Conservation (phyloP, 2,113 vertebrate genomes). For the Egretta garzetta region DNA sequence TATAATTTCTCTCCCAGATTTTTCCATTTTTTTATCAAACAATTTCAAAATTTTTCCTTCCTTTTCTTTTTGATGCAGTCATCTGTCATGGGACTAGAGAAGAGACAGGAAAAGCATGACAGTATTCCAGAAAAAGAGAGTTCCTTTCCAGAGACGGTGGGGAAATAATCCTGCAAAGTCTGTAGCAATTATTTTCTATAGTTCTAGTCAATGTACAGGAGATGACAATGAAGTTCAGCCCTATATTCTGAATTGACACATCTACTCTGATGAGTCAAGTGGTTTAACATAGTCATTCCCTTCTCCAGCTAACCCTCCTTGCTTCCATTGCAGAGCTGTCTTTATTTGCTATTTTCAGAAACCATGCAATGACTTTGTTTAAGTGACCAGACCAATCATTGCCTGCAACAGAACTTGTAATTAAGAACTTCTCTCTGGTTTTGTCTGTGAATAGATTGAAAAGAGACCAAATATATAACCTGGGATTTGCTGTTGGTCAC, state of each 20-base stretch:
- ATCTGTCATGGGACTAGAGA: background rate
- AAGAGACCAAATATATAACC: background rate
- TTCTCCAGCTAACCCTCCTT: background rate
- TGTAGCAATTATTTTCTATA: background rate
- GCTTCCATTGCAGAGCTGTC: background rate
- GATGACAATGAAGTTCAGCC: background rate
- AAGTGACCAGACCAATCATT: background rate
- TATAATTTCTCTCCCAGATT: background rate
- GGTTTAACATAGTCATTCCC: background rate
- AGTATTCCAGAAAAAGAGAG: background rate
- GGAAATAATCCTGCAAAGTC: background rate
- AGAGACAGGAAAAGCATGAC: background rate
- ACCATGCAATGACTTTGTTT: rapidly evolving
- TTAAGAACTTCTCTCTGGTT: background rate
- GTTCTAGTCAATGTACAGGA: background rate
- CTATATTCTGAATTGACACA: background rate
- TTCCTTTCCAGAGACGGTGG: background rate
- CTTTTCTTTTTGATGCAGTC: background rate
- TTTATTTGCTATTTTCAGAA: background rate
- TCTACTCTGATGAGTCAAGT: background rate
- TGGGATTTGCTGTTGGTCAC: background rate
- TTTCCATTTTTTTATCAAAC: background rate
- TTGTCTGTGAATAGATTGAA: background rate
- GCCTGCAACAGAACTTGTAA: background rate
- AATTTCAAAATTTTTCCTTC: background rate